Evolutionary conservation across 2,888 invertebrate species (phyloP).

Genomic region (Drosophila lutescens): DNA sequence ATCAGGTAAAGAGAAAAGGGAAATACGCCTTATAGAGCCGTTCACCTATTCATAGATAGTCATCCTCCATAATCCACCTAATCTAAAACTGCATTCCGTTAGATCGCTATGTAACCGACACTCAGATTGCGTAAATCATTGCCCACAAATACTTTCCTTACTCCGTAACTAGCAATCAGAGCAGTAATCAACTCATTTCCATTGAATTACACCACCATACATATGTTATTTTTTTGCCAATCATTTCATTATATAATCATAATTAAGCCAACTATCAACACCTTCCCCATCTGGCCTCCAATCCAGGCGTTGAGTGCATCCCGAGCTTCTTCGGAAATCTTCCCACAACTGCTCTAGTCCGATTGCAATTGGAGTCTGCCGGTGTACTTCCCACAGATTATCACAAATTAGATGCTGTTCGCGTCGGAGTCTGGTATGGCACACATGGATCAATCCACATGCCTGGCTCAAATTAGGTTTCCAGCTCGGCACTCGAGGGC

Average conservation of each 20-base stretch:
- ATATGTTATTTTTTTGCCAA: constrained; percentile 17
- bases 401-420: constrained; percentile 76
- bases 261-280: constrained; percentile 36
- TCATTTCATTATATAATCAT: constrained; percentile 34
- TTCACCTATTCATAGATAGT: background rate
- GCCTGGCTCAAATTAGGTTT: constrained; percentile 69
- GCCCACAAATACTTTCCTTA: background rate
- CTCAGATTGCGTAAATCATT: constrained; percentile 1
- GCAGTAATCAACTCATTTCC: constrained; percentile 24
- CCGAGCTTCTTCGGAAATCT: constrained; percentile 29
- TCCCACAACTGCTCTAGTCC: constrained; percentile 44
- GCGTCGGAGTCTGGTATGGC: constrained; percentile 21
- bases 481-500: constrained; percentile 55
- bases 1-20: background rate
- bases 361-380: constrained; percentile 30
- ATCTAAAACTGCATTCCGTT: background rate
- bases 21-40: too few relatives aligned
- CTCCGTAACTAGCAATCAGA: constrained; percentile 16
- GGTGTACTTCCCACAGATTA: constrained; percentile 72
- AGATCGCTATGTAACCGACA: background rate
- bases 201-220: constrained; percentile 20
- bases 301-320: background rate
- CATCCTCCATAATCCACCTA: background rate
- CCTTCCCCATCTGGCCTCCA: constrained; percentile 19
- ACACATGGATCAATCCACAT: constrained; percentile 50